Evolutionary conservation across 2,797 vertebrate species (phyloP).

Genomic region (Dromococcyx pavoninus): DNA sequence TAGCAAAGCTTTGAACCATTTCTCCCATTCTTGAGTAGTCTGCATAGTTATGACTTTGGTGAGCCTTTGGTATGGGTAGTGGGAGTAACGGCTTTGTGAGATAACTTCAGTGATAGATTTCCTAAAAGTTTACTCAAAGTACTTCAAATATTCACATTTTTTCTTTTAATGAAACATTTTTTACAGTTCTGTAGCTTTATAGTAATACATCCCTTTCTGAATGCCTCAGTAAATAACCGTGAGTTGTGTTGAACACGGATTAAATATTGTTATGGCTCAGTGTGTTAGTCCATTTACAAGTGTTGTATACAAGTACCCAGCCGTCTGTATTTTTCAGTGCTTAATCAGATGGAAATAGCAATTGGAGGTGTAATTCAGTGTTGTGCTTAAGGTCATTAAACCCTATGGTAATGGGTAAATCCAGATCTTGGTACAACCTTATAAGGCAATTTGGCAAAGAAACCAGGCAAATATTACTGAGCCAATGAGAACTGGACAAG

Average conservation of each 20-base stretch:
- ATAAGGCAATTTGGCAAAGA: conserved; percentile 1
- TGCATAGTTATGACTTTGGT: not conserved
- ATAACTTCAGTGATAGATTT: not conserved
- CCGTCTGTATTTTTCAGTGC: conserved; percentile 32
- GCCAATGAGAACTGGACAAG: not conserved
- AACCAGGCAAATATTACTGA: not conserved
- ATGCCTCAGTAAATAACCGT: not conserved
- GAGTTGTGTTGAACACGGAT: not conserved
- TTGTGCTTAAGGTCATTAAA: conserved; percentile 43
- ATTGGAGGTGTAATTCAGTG: conserved; percentile 40
- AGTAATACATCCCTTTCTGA: not conserved
- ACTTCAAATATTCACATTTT: not conserved
- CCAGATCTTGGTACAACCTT: conserved; percentile 25
- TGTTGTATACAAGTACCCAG: not conserved
- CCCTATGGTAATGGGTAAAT: not conserved
- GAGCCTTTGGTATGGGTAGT: not conserved
- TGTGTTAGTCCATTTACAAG: not conserved
- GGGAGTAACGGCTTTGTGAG: not conserved
- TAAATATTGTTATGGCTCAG: not conserved
- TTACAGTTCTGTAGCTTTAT: not conserved
- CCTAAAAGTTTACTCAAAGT: not conserved
- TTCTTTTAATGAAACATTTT: not conserved
- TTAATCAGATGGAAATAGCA: conserved; percentile 48
- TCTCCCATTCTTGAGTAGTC: not conserved
- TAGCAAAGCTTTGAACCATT: not conserved